A percentile compares a stretch with the other conserved stretches of the same genome.
Conservation (phyloP, 2,888 invertebrate species). For the Amblyjoppa proteus region DNA sequence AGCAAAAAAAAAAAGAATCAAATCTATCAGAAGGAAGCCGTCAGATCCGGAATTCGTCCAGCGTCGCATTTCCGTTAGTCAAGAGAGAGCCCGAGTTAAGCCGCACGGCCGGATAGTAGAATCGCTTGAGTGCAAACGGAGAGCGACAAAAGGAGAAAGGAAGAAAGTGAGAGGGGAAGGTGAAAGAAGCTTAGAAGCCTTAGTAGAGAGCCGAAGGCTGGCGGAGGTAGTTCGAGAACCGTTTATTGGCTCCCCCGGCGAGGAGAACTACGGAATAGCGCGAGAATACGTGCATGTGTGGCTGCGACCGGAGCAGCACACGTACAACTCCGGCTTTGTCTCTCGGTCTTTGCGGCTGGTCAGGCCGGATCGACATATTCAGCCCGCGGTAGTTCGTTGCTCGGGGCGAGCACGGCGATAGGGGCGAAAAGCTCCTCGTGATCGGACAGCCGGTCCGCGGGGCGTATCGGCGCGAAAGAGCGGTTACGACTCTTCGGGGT, state of each 20-base stretch:
- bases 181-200: slow-evolving; percentile 60
- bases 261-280: slow-evolving; percentile 36
- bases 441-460: slow-evolving; percentile 16
- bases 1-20: not conserved
- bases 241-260: slow-evolving; percentile 54
- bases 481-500: slow-evolving; percentile 52
- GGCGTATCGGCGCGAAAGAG: slow-evolving; percentile 29
- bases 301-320: not conserved
- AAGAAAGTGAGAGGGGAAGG: slow-evolving; percentile 41
- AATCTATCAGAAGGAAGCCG: not conserved
- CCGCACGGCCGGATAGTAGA: slow-evolving; percentile 3
- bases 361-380: slow-evolving; percentile 43
- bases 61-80: slow-evolving; percentile 31
- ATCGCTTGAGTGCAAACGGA: slow-evolving; percentile 49
- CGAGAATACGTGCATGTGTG: slow-evolving; percentile 11
- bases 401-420: slow-evolving; percentile 14
- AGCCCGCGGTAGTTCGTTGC: not conserved
- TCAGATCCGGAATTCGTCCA: not conserved
- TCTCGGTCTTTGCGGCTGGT: slow-evolving; percentile 36
- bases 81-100: slow-evolving; percentile 1
- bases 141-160: slow-evolving; percentile 50
- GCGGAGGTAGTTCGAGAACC: slow-evolving; percentile 47
- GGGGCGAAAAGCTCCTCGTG: slow-evolving; percentile 31
- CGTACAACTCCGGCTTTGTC: slow-evolving; percentile 34
- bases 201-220: slow-evolving; percentile 24